Conservation (phyloP, 1,140 invertebrate species). For the Notospermus geniculatus region DNA sequence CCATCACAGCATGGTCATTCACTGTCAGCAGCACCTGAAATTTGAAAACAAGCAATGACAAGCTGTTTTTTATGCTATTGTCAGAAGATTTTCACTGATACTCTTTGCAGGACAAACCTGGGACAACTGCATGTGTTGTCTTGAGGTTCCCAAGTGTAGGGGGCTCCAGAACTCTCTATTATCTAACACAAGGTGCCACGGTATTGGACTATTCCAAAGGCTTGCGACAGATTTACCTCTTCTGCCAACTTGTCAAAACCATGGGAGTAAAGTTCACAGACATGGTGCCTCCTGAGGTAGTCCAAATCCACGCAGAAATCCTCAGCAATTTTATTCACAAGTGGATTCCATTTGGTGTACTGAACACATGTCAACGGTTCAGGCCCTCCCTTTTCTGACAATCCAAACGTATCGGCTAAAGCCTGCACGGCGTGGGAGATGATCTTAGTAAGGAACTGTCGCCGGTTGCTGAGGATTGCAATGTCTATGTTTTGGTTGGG, state of each 20-base stretch:
- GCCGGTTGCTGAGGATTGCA: slow-evolving; percentile 41
- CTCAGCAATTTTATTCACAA: slow-evolving; percentile 68
- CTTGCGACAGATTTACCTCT: slow-evolving; percentile 61
- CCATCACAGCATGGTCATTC: slow-evolving; percentile 65
- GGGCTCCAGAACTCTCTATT: no score
- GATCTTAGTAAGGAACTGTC: slow-evolving; percentile 53
- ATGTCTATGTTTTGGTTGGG: slow-evolving; percentile 50
- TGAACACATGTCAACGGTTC: not conserved
- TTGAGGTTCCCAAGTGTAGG: no score
- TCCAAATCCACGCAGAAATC: slow-evolving; percentile 79
- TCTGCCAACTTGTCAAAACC: slow-evolving; percentile 76
- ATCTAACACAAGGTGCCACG: no score
- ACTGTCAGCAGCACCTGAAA: slow-evolving; percentile 64
- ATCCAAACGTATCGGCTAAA: slow-evolving; percentile 16
- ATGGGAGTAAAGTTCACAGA: slow-evolving; percentile 72
- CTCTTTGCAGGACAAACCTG: no score
- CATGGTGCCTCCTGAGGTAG: slow-evolving; percentile 72
- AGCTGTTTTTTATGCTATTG: no score
- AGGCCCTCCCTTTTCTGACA: not conserved
- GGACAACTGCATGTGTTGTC: no score
- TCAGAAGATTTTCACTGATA: no score
- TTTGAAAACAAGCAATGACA: no score
- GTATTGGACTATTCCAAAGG: no score
- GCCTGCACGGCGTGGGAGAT: slow-evolving; percentile 40
- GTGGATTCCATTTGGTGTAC: slow-evolving; percentile 29